Evolutionary conservation across 2,113 vertebrate genomes (phyloP).

Genomic region (Phaetusa simplex): DNA sequence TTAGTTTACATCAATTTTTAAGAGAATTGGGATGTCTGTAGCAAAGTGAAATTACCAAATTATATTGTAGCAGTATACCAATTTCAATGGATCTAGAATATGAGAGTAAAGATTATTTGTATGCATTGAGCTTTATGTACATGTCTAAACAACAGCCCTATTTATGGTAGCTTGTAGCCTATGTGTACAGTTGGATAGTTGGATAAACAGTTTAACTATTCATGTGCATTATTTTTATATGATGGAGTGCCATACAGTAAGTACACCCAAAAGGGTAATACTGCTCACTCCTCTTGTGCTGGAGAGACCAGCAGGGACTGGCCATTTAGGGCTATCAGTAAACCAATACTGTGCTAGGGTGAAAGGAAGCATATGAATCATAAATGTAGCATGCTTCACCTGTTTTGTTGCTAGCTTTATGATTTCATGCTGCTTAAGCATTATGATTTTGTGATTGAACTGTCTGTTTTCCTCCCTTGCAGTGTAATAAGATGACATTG

Average conservation of each 20-base stretch:
- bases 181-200: conserved; percentile 52
- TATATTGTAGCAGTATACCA: not conserved
- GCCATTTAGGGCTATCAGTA: conserved; percentile 60
- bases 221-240: conserved; percentile 61
- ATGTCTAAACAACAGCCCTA: conserved; percentile 5
- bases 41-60: not conserved
- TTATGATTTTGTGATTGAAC: conserved; percentile 72
- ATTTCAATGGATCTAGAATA: not conserved
- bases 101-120: conserved; percentile 22
- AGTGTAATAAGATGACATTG: conserved; percentile 59
- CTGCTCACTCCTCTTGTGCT: conserved; percentile 42
- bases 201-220: conserved; percentile 68
- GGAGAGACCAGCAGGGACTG: conserved; percentile 36
- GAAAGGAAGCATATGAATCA: conserved; percentile 69
- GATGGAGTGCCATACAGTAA: conserved; percentile 56
- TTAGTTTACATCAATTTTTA: not conserved
- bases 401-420: conserved; percentile 70
- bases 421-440: conserved; percentile 72
- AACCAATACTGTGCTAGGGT: conserved; percentile 43
- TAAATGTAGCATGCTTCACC: conserved; percentile 70
- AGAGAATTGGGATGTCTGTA: not conserved
- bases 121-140: not conserved
- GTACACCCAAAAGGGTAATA: conserved; percentile 64
- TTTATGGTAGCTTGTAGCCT: conserved; percentile 51
- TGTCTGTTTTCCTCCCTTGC: conserved; percentile 58